Evolutionary conservation across 2,888 invertebrate species (phyloP), one percentile per base, ranked within the genome.

Genomic region (Phyllotreta cruciferae): DNA sequence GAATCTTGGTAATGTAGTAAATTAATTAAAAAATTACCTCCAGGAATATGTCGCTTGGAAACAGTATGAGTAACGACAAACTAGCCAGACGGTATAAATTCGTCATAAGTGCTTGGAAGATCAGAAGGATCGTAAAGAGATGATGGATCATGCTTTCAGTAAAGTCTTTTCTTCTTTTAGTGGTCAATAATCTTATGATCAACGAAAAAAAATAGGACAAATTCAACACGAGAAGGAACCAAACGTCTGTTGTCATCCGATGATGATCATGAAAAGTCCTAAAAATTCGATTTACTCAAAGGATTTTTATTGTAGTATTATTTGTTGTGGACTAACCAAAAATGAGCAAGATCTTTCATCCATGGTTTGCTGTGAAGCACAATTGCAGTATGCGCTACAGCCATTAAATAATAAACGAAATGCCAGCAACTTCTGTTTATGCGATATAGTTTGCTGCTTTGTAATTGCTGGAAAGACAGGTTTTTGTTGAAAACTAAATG

Each of bases 1-100:
- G 6, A 38, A 6, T 38, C 9, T 38, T 38, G 38, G 6, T 7
- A 38, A 8, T 38, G 38, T 38, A 8, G 41, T n/a, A n/a, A 41
- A n/a, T n/a, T 41, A 41, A 41, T 41, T n/a, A 54, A 7, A 14
- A 10, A 39, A 8, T 57, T 58, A 58, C 58, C 52, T 58, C 58
- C 37, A 58, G n/a, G 52, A 58, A 58, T 52, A 58, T 52, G 41
- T 58, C 58, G 35, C 58, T 52, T 7, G 52, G 36, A 37, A 50
- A 35, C n/a, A 58, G 13, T 8, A 52, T 44, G 8, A 58, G 35
- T 6, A 58, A 11, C 7, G 52, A 14, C 6, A 58, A 24, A 9
- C 52, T 42, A 14, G 52, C 58, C 7, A 58, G 42, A 9, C 52
- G 41, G 35, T 37, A 44, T 13, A 13, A n/a, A 37, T 58, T 50